Base-by-base conservation (phyloP, 2,113 vertebrate species). In the Macrotis lagotis region DNA sequence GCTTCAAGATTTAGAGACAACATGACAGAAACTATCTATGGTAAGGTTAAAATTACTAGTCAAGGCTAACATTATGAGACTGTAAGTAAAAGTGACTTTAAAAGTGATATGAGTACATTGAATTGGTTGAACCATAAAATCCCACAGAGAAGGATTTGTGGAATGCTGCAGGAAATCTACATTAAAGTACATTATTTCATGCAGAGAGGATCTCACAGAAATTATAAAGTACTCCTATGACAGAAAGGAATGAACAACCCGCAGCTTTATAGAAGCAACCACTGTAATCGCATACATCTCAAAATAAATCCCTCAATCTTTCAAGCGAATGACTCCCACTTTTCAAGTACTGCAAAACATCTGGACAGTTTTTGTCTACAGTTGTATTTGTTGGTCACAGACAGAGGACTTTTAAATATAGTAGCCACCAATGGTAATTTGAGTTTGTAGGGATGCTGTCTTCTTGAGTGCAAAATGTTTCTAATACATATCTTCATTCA, bases 91-190 rank as follows among this genome's bases (percentile, higher is more conserved):
- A 96, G 96, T 97, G 97, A 96, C 97, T 97, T 97, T 97, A 92
- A 96, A 97, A 98, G 95, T 96, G 96, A 98, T 97, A 96, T 59
- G 96, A 96, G 90, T 96, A 96, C 92, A 95, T 53, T 93, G 92
- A 97, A 66, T 92, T 10, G 91, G 95, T 94, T 97, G 95, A 97
- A 98, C 98, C 94, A 49, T 52, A 91, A 97, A 97, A 96, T 89
- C 92, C 97, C 94, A 91, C 92, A 93, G 95, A 98, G 91, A 90
- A 96, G 93, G 98, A 97, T 97, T 97, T 97, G 92, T 96, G 94
- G 53, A 47, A 51, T 95, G 97, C 97, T 96, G 92, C 59, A 94
- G 89, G 95, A 97, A 98, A 93, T 55, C 95, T 96, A 66, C 93
- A 96, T 96, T 11, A 97, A 88, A 96, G 93, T 90, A 66, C 93